Conservation (phyloP, 2,113 vertebrate genomes). For the Holacanthus passer region DNA sequence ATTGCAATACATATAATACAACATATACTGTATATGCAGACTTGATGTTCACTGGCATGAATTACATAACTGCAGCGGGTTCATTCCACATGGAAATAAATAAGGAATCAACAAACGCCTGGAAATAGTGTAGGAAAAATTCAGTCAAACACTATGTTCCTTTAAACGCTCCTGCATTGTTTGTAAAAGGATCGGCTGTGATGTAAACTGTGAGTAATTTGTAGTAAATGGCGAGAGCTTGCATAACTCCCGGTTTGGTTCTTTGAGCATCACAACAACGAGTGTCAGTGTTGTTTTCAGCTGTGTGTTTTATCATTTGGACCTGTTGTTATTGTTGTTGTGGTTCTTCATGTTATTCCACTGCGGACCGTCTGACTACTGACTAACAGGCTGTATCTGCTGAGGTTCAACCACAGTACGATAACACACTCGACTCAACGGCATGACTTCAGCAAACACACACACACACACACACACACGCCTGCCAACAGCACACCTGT, state of each 20-base stretch:
- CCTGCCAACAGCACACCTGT: not conserved
- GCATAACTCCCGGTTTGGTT: too few relatives aligned
- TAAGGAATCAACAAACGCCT: too few relatives aligned
- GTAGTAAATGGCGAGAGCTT: not conserved
- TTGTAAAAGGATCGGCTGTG: not conserved
- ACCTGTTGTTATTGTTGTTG: not conserved
- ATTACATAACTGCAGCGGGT: not conserved
- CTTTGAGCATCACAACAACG: not conserved
- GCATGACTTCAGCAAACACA: not conserved
- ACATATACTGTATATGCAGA: too few relatives aligned
- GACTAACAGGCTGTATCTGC: slow-evolving; percentile 29
- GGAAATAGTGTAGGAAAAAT: not conserved
- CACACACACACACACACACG: not conserved
- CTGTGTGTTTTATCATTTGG: not conserved
- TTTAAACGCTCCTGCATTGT: too few relatives aligned
- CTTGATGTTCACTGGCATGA: too few relatives aligned
- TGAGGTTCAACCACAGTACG: slow-evolving; percentile 24
- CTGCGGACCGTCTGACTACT: not conserved
- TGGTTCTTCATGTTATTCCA: not conserved
- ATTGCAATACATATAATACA: too few relatives aligned
- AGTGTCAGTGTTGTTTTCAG: not conserved
- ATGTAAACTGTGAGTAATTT: not conserved
- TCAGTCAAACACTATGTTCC: not conserved
- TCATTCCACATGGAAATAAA: not conserved
- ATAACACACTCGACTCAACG: slow-evolving; percentile 22